Evolutionary conservation across 2,888 invertebrate species (phyloP), one percentile per base, ranked within the genome.

Genomic region (Sabatieria punctata): DNA sequence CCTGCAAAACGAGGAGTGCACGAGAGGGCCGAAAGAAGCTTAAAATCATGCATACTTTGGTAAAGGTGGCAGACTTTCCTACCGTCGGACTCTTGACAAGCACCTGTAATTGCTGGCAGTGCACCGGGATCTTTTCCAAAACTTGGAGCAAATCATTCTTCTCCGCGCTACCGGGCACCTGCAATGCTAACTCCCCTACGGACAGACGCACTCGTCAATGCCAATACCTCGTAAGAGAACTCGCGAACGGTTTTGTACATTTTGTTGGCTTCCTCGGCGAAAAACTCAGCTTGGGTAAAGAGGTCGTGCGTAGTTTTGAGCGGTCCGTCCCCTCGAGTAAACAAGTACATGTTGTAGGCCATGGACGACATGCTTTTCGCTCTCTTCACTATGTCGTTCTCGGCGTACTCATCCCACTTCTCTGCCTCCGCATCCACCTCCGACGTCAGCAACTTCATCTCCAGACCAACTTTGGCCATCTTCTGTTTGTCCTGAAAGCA

Each of bases 331-430:
- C 64, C 65, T 22, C 63, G 49, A 4, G 64, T 64, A 52, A 64
- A 64, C 22, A 64, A 49, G 48, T 64, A 64, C 61, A 63, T 93
- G 57, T 85, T 83, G 72, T 91, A 91, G 51, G 95, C 93, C 93
- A 97, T 97, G 60, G 88, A 83, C 55, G 93, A 93, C 93, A 97
- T 95, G 72, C 89, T 91, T 72, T 93, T 95, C 46, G 95, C 95
- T 61, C 81, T 73, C 66, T 74, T 78, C 56, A 79, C 78, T 49
- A 80, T 78, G 60, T 80, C 79, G 61, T 79, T 80, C 63, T 77
- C 74, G 49, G 71, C 68, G 27, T 71, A 70, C 54, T 71, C 70
- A 64, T 86, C 84, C 91, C 91, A 93, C 68, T 88, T 88, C 60
- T 91, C 88, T 52, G 89, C 85, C 71, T 91, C 89, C 8, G 89